Evolutionary conservation across 2,888 invertebrate genomes (phyloP).

Genomic region (Agonopterix subpropinquella): DNA sequence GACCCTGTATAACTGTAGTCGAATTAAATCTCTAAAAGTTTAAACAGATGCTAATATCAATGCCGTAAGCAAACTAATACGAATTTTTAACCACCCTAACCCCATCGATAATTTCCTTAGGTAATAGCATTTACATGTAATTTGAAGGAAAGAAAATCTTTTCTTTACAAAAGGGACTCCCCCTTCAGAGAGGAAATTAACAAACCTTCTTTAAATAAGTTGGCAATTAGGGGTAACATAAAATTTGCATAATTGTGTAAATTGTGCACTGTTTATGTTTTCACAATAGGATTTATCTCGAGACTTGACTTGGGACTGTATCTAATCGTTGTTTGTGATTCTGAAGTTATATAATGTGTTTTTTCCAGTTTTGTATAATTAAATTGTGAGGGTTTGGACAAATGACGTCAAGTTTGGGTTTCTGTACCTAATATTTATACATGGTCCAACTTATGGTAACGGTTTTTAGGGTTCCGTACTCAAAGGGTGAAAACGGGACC

Average conservation of each 20-base stretch:
- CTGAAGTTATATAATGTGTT: not conserved
- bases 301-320: not conserved
- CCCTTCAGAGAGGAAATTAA: constrained; percentile 49
- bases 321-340: not conserved
- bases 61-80: constrained; percentile 21
- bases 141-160: constrained; percentile 37
- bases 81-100: constrained; percentile 41
- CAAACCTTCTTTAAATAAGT: constrained; percentile 72
- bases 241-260: constrained; percentile 72
- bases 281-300: constrained; percentile 23
- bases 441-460: too few species aligned
- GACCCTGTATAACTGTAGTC: too few species aligned
- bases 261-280: constrained; percentile 66
- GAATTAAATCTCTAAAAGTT: too few species aligned
- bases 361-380: not conserved
- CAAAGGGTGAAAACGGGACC: too few species aligned
- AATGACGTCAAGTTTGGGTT: too few species aligned
- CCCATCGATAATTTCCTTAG: constrained; percentile 49
- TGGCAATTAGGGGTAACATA: constrained; percentile 73
- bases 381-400: too few species aligned
- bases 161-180: constrained; percentile 9
- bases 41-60: too few species aligned
- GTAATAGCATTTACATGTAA: constrained; percentile 65
- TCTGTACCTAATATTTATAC: too few species aligned
- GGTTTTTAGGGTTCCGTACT: too few species aligned